These are phyloP conservation scores for Neomorphus geoffroyi DNA, from an alignment of 2,797 vertebrate species.

Conservation along the genomic window DNA sequence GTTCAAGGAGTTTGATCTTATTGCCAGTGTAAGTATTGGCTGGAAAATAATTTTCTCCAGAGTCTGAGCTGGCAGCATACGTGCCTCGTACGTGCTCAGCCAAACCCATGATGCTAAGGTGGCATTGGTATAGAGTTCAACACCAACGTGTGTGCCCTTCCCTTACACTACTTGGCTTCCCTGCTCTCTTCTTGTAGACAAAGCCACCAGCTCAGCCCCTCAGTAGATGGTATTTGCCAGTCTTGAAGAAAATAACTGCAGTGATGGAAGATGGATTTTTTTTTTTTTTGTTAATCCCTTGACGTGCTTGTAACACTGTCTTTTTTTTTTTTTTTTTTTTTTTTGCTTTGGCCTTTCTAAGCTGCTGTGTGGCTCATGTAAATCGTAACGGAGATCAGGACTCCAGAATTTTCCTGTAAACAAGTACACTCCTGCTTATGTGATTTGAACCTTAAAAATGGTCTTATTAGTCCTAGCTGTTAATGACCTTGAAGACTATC, in stretches of 20 bases:
- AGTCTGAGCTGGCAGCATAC: not conserved
- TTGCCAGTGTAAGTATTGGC: slow-evolving; percentile 73
- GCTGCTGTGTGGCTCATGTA: not conserved
- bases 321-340: not conserved
- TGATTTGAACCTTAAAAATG: not conserved
- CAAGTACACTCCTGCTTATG: not conserved
- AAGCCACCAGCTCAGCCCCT: not conserved
- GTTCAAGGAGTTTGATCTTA: slow-evolving; percentile 85
- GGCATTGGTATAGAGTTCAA: not conserved
- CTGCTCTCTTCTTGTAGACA: not conserved
- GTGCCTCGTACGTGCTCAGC: not conserved
- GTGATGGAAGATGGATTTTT: not conserved
- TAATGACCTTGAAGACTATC: not conserved
- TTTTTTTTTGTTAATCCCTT: not conserved
- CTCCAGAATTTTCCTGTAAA: not conserved
- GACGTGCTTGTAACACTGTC: not conserved
- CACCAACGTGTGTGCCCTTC: not conserved
- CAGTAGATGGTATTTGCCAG: not conserved
- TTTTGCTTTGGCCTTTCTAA: not conserved
- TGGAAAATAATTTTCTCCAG: not conserved
- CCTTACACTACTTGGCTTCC: not conserved
- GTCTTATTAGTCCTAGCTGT: not conserved
- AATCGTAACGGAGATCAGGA: not conserved
- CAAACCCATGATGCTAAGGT: not conserved
- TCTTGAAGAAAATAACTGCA: not conserved